These are phyloP conservation scores for Idaea biselata DNA, from an alignment of 2,888 invertebrate species.

Conservation along the genomic window DNA sequence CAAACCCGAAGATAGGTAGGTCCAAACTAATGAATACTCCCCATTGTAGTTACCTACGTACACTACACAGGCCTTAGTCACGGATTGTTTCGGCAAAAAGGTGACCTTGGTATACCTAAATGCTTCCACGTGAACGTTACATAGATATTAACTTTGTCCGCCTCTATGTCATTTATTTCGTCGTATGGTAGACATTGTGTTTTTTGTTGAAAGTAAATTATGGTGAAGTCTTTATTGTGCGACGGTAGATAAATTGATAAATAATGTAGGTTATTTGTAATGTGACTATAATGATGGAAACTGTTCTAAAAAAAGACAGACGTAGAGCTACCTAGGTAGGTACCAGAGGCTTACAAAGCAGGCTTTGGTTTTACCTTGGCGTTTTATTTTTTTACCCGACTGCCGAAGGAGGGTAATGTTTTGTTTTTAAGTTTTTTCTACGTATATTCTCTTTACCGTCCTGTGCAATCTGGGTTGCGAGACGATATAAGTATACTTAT, in stretches of 20 bases:
- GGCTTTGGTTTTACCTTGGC: not conserved
- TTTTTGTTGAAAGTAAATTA: constrained; percentile 1
- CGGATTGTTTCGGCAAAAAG: constrained; percentile 61
- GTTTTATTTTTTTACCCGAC: too few species aligned
- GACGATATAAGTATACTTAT: too few species aligned
- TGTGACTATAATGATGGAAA: not conserved
- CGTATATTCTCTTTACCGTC: too few species aligned
- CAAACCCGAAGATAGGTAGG: too few species aligned
- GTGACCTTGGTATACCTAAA: constrained; percentile 62
- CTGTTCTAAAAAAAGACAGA: not conserved
- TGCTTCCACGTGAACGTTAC: constrained; percentile 61
- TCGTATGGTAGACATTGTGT: not conserved
- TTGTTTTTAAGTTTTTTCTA: too few species aligned
- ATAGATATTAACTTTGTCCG: constrained; percentile 42
- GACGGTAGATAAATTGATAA: constrained; percentile 3
- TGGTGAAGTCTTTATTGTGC: not conserved
- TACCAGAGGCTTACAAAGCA: not conserved
- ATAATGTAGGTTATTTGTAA: constrained; percentile 4
- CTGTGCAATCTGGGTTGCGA: too few species aligned
- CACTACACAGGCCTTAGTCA: constrained; percentile 52
- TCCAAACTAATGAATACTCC: not conserved
- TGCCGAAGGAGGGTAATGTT: too few species aligned
- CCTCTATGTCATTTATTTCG: constrained; percentile 37
- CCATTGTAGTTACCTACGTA: constrained; percentile 23
- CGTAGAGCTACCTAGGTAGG: too few species aligned